These are phyloP conservation scores for Lagria hirta DNA, from an alignment of 2,888 invertebrate genomes.

Conservation along the genomic window DNA sequence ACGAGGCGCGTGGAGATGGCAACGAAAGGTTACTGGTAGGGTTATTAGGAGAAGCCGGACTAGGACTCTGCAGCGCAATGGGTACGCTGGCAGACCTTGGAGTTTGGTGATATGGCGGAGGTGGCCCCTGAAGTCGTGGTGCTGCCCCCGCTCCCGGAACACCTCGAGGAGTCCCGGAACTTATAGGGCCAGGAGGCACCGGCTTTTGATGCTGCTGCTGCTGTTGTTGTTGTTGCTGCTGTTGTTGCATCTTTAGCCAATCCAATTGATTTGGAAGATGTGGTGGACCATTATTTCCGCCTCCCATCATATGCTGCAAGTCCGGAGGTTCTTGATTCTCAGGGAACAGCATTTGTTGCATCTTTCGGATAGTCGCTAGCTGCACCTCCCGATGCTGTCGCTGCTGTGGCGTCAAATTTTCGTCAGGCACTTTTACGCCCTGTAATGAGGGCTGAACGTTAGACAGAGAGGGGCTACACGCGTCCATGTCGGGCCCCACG, in stretches of 20 bases:
- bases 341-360: constrained; percentile 90
- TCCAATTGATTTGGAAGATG: constrained; percentile 70
- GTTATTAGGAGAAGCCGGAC: constrained; percentile 72
- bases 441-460: constrained; percentile 64
- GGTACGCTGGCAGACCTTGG: constrained; percentile 73
- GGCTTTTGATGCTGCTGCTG: constrained; percentile 36
- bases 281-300: constrained; percentile 25
- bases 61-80: constrained; percentile 72
- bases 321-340: constrained; percentile 60
- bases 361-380: constrained; percentile 85
- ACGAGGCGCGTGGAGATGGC: constrained; percentile 72
- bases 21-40: constrained; percentile 70
- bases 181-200: constrained; percentile 27
- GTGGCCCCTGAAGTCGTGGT: constrained; percentile 70
- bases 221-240: constrained; percentile 73
- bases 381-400: constrained; percentile 92
- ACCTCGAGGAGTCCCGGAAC: constrained; percentile 38
- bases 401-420: constrained; percentile 95
- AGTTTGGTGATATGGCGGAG: constrained; percentile 75
- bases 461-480: constrained; percentile 58
- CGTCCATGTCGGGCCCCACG: constrained; percentile 52
- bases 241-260: constrained; percentile 89
- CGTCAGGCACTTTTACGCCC: constrained; percentile 89
- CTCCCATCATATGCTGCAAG: constrained; percentile 30
- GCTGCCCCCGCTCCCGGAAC: constrained; percentile 49